These are phyloP conservation scores for Nannospalax galili DNA, from an alignment of 2,113 vertebrate genomes.

Conservation along the genomic window DNA sequence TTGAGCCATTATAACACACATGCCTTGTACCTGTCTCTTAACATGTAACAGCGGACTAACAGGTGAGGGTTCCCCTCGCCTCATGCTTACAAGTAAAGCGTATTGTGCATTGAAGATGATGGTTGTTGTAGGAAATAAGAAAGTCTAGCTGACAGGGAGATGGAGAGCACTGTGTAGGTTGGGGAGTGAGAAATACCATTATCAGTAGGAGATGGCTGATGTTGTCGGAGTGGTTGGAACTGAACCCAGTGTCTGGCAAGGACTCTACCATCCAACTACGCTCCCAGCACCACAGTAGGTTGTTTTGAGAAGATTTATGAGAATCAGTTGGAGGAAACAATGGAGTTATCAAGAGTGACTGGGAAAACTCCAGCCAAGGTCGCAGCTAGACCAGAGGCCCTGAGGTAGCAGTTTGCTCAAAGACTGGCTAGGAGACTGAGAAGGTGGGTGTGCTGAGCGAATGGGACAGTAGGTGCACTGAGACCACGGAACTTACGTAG, in stretches of 20 bases:
- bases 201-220: not conserved
- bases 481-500: not conserved
- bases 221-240: not conserved
- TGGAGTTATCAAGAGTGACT: not conserved
- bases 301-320: not conserved
- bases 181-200: not conserved
- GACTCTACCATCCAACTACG: not conserved
- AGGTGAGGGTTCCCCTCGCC: not conserved
- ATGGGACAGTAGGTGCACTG: not conserved
- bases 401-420: not conserved
- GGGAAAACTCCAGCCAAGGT: not conserved
- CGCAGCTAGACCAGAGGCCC: not conserved
- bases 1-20: not conserved
- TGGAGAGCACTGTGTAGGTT: not conserved
- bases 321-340: not conserved
- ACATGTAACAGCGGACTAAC: not conserved
- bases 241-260: no score
- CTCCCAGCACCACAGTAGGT: no score
- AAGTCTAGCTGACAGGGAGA: not conserved
- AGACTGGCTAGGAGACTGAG: not conserved
- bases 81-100: not conserved
- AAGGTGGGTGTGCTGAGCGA: not conserved
- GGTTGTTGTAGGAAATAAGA: not conserved
- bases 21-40: not conserved
- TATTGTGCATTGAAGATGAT: not conserved